Base-by-base conservation (phyloP, 35 echinoderm and acorn worm species). In the Apostichopus japonicus region DNA sequence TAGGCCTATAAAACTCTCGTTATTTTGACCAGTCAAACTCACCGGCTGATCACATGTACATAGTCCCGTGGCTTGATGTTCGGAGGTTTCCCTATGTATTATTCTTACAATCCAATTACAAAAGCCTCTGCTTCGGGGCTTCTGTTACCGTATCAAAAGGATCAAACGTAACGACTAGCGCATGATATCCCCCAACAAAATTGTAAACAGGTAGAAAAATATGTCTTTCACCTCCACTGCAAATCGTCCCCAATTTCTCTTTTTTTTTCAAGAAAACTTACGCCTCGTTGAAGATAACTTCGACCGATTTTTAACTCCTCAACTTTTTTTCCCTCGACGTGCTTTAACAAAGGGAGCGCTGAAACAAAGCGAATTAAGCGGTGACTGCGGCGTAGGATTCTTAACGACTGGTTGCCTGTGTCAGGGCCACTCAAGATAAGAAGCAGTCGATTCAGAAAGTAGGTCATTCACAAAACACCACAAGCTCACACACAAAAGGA, bases 391-490 rank as follows among this genome's bases (percentile, higher is more conserved):
- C 51, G 81, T 84, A 84, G 81, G 57, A 9, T 58, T 84, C 16
- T n/a, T 53, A 84, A 84, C 81, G 81, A 84, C 81, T 84, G 81
- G 7, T 84, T 57, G 56, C 23, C 54, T 83, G 81, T 84, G 81
- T 84, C 81, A 84, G 81, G 81, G 81, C 81, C 81, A 84, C 81
- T 84, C 81, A 84, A 84, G 55, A 84, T 84, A 84, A 84, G 81
- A 58, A 54, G 57, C 81, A 22, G 44, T 44, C 63, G 6, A 8
- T 58, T 84, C 44, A 19, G 79, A 91, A 91, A 91, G 90, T 91
- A 91, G 90, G 90, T 91, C 90, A 91, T 79, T 79, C 55, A 91
- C 71, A 91, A 91, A 91, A 91, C 71, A 91, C 55, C 72, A 89
- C 86, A 82, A 16, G 67, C 62, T 79, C 77, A 91, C 90, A 91